These are phyloP conservation scores for Odontesthes bonariensis DNA, from an alignment of 2,113 vertebrate genomes.

Conservation along the genomic window DNA sequence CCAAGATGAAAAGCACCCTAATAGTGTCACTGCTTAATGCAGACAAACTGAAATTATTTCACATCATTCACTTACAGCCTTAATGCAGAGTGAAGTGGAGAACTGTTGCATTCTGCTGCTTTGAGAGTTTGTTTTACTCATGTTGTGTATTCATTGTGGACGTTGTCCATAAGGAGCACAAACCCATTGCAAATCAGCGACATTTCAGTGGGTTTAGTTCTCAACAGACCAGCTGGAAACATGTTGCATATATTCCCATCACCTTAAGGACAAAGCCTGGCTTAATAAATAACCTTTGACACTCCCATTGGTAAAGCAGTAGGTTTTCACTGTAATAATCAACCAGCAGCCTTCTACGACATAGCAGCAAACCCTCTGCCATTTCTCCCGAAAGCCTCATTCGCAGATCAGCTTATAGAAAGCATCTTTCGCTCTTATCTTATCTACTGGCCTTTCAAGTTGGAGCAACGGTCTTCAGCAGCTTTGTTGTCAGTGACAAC, in stretches of 20 bases:
- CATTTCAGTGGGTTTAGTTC: neutral
- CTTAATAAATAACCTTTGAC: conserved; percentile 66
- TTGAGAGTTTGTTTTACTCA: conserved; percentile 5
- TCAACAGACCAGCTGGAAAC: neutral
- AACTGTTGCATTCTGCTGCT: neutral
- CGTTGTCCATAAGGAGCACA: neutral
- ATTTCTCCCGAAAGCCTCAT: neutral
- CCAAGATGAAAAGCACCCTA: conserved; percentile 15
- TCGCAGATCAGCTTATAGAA: neutral
- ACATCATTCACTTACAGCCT: neutral
- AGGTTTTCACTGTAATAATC: conserved; percentile 57
- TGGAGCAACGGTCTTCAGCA: neutral
- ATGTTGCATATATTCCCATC: neutral
- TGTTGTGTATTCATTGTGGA: neutral
- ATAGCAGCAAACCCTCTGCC: conserved; percentile 28
- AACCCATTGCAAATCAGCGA: neutral
- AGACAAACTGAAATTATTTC: conserved; percentile 5
- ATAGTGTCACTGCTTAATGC: conserved; percentile 1
- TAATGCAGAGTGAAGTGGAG: neutral
- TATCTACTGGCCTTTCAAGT: neutral
- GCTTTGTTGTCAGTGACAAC: conserved; percentile 66
- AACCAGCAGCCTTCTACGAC: conserved; percentile 33
- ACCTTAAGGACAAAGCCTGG: neutral
- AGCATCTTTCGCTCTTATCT: neutral
- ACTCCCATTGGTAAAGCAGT: conserved; percentile 40